Evolutionary conservation across 2,888 invertebrate species (phyloP), one percentile per base, ranked within the genome.

Genomic region (Iselma pallidipennis): DNA sequence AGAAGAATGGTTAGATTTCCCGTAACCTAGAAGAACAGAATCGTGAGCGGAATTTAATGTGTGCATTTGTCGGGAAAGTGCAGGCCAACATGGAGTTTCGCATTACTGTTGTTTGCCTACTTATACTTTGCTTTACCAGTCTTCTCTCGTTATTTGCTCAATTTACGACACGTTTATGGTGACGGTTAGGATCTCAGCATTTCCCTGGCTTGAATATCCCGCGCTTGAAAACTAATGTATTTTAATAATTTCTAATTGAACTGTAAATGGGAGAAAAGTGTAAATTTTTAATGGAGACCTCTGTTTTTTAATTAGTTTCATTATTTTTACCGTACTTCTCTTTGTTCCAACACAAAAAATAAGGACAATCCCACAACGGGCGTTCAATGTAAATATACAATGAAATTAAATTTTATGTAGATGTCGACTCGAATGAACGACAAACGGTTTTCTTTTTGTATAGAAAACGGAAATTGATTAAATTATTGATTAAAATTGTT

Each of bases 31-130:
- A 54, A 55, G 65, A 49, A 63, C 59, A 67, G 63, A 69, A 65
- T 72, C 75, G 77, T 77, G 77, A 75, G 74, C 72, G 63, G 76
- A 77, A 77, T 77, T 74, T 77, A 77, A 77, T 76, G 72, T 70
- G 73, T 74, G 75, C 77, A 77, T 77, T 77, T 77, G 71, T 71
- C 68, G 64, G 56, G 60, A 57, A 66, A 71, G 69, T 71, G 69
- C 70, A 67, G 66, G 68, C 67, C 64, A 59, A 67, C 71, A 68
- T 59, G 64, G 64, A 65, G 68, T 68, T 67, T 68, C 67, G 69
- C 71, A 71, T 71, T 69, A 65, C 68, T 65, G 69, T 68, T 73
- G 73, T 73, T 73, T 72, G 68, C 69, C 66, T 68, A 69, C 71
- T 70, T 68, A 70, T 61, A 63, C 63, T 57, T 57, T 31, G 55